phyloP scores from a whole-genome alignment of 2,888 invertebrate genomes.

The Morpho achilles region DNA sequence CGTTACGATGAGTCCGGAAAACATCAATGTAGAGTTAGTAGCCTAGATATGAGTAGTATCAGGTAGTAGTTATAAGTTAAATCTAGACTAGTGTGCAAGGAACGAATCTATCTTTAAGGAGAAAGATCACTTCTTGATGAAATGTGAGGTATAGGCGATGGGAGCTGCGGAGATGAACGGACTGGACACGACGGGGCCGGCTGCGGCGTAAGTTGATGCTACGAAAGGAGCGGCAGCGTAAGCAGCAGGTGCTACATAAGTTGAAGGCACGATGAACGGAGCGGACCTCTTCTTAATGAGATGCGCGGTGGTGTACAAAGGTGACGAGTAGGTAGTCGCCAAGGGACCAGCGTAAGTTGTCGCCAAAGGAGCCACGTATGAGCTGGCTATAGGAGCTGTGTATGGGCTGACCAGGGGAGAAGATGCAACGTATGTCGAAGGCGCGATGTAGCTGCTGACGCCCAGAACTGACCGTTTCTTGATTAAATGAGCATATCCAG shows the following conservation, averaged over 20 bases:
- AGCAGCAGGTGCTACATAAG: conserved; percentile 38
- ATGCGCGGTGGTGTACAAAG: conserved; percentile 39
- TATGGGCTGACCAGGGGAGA: conserved; percentile 12
- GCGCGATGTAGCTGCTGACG: conserved; percentile 19
- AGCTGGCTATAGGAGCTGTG: conserved; percentile 23
- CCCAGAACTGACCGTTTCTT: conserved; percentile 31
- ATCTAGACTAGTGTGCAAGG: conserved; percentile 37
- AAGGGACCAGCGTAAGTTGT: conserved; percentile 37
- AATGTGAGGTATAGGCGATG: conserved; percentile 19
- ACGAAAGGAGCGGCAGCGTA: conserved; percentile 33
- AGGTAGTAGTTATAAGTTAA: conserved; percentile 28
- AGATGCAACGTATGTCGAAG: conserved; percentile 31
- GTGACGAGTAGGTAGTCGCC: conserved; percentile 35
- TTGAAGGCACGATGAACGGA: conserved; percentile 29
- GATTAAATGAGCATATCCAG: conserved; percentile 28
- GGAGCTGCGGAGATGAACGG: conserved; percentile 33
- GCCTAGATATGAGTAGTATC: background rate
- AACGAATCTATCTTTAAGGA: conserved; percentile 15
- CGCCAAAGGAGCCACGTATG: conserved; percentile 26
- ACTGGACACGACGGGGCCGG: conserved; percentile 31
- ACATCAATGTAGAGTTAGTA: background rate
- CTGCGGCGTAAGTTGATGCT: conserved; percentile 35
- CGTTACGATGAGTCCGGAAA: background rate
- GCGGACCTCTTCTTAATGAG: conserved; percentile 62
- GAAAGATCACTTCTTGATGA: conserved; percentile 32